phyloP scores from a whole-genome alignment of 2,888 invertebrate species.

The Temnothorax ravouxi region DNA sequence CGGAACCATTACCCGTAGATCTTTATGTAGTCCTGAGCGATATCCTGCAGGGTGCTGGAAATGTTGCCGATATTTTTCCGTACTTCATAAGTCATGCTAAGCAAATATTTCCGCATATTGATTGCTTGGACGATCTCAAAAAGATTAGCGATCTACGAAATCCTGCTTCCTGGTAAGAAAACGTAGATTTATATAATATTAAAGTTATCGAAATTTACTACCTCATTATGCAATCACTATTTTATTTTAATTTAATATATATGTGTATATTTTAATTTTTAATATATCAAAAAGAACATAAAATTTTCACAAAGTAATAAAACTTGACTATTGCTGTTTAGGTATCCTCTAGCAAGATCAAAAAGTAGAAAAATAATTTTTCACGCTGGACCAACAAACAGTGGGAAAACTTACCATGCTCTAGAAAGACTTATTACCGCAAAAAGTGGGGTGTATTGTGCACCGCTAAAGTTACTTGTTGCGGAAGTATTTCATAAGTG shows the following conservation, averaged over 20 bases:
- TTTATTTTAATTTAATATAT: not conserved
- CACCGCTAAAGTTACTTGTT: constrained; percentile 97
- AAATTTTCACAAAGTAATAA: not conserved
- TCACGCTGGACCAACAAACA: constrained; percentile 99
- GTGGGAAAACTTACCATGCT: constrained; percentile 99
- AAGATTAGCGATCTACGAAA: constrained; percentile 97
- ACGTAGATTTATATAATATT: not conserved
- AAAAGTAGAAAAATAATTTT: constrained; percentile 97
- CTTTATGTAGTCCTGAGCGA: constrained; percentile 97
- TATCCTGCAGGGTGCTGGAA: constrained; percentile 94
- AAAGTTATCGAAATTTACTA: not conserved
- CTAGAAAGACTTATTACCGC: constrained; percentile 95
- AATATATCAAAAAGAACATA: not conserved
- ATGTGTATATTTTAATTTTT: not conserved
- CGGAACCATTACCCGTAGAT: constrained; percentile 94
- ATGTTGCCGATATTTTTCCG: constrained; percentile 96
- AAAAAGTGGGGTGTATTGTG: constrained; percentile 98
- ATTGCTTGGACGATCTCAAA: constrained; percentile 98
- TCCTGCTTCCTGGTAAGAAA: constrained; percentile 96
- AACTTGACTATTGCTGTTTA: constrained; percentile 78
- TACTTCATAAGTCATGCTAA: constrained; percentile 97
- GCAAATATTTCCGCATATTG: constrained; percentile 97
- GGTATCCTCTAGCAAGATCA: constrained; percentile 96
- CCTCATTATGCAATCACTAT: not conserved
- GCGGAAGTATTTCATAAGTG: constrained; percentile 97